Evolutionary conservation across 2,888 invertebrate species (phyloP).

Genomic region (Piscicola geometra): DNA sequence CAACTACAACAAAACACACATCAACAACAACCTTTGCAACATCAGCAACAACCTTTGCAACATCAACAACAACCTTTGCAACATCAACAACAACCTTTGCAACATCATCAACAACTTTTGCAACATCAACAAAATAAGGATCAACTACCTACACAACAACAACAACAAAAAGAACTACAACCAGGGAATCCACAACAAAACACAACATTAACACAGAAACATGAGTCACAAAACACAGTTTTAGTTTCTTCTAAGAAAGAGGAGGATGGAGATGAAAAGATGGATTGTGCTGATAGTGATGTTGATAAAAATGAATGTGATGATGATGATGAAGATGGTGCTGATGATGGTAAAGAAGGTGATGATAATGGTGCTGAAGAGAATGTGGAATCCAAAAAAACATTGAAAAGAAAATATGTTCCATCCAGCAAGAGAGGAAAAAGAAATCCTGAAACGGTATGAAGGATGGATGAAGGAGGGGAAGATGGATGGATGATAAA

Average conservation of each 20-base stretch:
- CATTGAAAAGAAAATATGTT: not conserved
- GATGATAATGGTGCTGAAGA: not conserved
- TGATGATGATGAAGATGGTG: constrained; percentile 7
- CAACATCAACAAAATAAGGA: constrained; percentile 16
- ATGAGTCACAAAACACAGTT: too few relatives aligned
- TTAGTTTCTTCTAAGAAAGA: not conserved
- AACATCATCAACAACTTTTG: not conserved
- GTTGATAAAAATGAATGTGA: not conserved
- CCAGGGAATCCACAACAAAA: not conserved
- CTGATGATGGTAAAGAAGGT: not conserved
- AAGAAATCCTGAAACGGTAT: constrained; percentile 2
- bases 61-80: constrained; percentile 2
- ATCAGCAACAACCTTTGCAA: not conserved
- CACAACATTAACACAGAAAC: not conserved
- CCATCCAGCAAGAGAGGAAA: constrained; percentile 6
- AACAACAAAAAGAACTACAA: not conserved
- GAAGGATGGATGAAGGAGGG: too few relatives aligned
- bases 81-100: not conserved
- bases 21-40: not conserved
- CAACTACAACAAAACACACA: not conserved
- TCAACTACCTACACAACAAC: not conserved
- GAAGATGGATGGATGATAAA: too few relatives aligned
- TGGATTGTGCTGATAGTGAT: constrained; percentile 13
- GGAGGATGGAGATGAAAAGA: constrained; percentile 3
- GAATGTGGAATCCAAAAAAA: not conserved